A percentile compares a stretch with the other conserved stretches of the same genome.
phyloP scores from a whole-genome alignment of 2,888 invertebrate genomes.

The Agrochola circellaris region DNA sequence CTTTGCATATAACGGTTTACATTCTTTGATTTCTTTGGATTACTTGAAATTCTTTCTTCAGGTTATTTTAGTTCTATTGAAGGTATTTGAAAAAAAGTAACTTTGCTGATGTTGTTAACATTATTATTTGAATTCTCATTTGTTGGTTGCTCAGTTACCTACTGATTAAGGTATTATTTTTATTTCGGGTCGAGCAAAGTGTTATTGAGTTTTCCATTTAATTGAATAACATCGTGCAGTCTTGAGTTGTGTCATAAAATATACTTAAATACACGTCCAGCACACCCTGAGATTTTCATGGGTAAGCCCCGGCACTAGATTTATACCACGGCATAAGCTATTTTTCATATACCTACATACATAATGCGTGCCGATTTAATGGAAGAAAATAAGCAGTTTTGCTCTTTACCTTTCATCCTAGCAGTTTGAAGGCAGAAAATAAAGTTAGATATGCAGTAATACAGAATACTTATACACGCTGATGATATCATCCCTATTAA shows the following conservation, averaged over 20 bases:
- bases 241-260: neutral
- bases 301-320: neutral
- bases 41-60: conserved; percentile 5
- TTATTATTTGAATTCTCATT: neutral
- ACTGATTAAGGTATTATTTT: neutral
- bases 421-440: neutral
- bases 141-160: neutral
- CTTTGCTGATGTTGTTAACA: neutral
- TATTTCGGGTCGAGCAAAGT: neutral
- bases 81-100: too few species aligned
- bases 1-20: conserved; percentile 25
- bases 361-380: neutral
- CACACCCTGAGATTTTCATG: neutral
- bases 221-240: neutral
- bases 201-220: neutral
- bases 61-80: neutral
- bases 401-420: neutral
- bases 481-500: conserved; percentile 36
- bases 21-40: conserved; percentile 42
- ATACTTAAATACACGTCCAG: neutral
- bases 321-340: neutral
- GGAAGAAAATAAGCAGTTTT: too few species aligned
- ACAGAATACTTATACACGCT: neutral
- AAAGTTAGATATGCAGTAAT: neutral
- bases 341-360: neutral